Evolutionary conservation across 92 coral and sea anemone genomes (phyloP).

Genomic region (Palythoa grandis): DNA sequence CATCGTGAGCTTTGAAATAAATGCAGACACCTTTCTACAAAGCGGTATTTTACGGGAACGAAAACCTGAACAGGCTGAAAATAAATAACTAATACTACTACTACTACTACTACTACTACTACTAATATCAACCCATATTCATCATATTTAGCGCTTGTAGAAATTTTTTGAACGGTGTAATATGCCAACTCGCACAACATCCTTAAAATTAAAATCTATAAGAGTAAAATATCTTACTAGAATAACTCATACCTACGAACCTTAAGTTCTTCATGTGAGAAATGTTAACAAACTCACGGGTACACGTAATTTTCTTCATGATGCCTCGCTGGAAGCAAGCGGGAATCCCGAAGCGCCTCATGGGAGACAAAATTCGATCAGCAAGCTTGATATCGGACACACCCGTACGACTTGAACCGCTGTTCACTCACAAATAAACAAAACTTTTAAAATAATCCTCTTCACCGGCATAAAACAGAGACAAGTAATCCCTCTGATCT

Average conservation of each 20-base stretch:
- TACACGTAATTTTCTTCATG: background rate
- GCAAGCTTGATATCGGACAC: slow-evolving; percentile 6
- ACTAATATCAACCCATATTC: background rate
- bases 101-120: background rate
- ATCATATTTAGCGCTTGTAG: background rate
- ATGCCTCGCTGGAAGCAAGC: background rate
- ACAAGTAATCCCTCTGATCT: background rate
- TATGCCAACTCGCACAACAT: background rate
- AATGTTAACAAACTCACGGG: slow-evolving; percentile 4
- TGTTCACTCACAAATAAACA: background rate
- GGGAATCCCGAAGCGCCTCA: slow-evolving; percentile 40
- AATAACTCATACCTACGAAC: no score
- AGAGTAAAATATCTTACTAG: background rate
- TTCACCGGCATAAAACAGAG: background rate
- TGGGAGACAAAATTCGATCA: slow-evolving; percentile 16
- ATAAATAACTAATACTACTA: background rate
- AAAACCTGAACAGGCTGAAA: background rate
- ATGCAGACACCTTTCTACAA: background rate
- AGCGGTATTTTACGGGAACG: background rate
- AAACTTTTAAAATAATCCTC: background rate
- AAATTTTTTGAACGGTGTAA: background rate
- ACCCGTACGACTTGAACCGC: slow-evolving; percentile 11
- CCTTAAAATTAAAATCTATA: background rate
- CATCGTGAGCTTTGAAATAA: background rate
- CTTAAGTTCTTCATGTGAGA: background rate